phyloP scores from a whole-genome alignment of 35 echinoderm and acorn worm species.

The Diadema setosum region DNA sequence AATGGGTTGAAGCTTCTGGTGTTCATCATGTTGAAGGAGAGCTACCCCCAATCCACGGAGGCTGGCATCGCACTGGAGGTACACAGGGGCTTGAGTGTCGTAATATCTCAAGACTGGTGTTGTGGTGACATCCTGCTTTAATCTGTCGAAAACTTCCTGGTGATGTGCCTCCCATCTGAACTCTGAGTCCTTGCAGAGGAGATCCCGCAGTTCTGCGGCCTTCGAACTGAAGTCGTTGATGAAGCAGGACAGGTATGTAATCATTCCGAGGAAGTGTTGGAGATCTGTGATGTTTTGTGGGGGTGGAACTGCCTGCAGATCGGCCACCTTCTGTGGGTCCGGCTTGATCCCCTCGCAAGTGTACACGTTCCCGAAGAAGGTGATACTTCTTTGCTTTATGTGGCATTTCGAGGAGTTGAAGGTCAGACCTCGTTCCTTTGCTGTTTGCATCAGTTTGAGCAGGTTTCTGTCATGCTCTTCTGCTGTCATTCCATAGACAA shows the following conservation, averaged over 20 bases:
- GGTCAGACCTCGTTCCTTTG: constrained; percentile 18
- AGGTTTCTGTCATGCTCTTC: constrained; percentile 58
- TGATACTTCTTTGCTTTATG: constrained; percentile 44
- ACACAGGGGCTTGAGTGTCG: neutral
- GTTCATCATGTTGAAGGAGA: too few relatives aligned
- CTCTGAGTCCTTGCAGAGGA: neutral
- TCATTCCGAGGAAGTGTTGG: constrained; percentile 38
- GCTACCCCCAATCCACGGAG: constrained; percentile 20
- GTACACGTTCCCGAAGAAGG: constrained; percentile 53
- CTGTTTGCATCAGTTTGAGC: constrained; percentile 7
- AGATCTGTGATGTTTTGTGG: constrained; percentile 37
- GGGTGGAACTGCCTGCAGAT: constrained; percentile 25
- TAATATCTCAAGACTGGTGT: constrained; percentile 5
- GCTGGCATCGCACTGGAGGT: constrained; percentile 1
- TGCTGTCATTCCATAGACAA: constrained; percentile 1
- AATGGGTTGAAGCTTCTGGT: constrained; percentile 32
- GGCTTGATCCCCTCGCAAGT: constrained; percentile 1
- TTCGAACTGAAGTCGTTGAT: constrained; percentile 18
- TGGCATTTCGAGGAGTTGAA: constrained; percentile 58
- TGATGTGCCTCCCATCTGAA: constrained; percentile 34
- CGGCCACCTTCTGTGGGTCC: constrained; percentile 23
- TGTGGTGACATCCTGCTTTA: neutral
- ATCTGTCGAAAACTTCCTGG: neutral
- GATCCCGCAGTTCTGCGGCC: neutral
- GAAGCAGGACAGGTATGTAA: constrained; percentile 24